A percentile compares a stretch with the other conserved stretches of the same genome.
Evolutionary conservation across 2,888 invertebrate genomes (phyloP).

Genomic region (Drosophila colorata): DNA sequence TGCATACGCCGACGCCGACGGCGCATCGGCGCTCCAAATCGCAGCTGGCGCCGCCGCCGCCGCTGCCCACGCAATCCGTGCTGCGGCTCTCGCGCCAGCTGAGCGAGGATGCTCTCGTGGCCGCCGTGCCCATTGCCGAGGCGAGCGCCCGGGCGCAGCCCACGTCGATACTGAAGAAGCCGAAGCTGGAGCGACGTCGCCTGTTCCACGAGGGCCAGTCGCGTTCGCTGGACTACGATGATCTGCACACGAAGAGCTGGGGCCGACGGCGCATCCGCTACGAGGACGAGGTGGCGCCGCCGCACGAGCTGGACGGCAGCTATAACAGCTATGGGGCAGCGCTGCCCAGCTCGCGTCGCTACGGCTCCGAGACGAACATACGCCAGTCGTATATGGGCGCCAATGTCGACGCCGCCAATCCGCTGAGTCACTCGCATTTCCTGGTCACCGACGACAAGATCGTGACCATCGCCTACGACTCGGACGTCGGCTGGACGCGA

Average conservation of each 20-base stretch:
- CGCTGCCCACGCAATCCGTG: slow-evolving; percentile 81
- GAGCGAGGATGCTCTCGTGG: slow-evolving; percentile 83
- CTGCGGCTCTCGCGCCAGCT: slow-evolving; percentile 80
- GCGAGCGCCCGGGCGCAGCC: slow-evolving; percentile 77
- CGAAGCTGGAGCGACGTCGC: slow-evolving; percentile 82
- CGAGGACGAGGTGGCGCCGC: slow-evolving; percentile 80
- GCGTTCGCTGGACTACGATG: slow-evolving; percentile 84
- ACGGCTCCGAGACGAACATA: slow-evolving; percentile 84
- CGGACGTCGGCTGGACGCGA: slow-evolving; percentile 85
- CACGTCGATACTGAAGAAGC: slow-evolving; percentile 83
- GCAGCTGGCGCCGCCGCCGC: slow-evolving; percentile 74
- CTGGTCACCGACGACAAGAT: slow-evolving; percentile 85
- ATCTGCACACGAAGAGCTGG: slow-evolving; percentile 84
- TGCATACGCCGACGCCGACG: slow-evolving; percentile 83
- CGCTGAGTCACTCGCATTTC: slow-evolving; percentile 85
- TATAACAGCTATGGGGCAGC: slow-evolving; percentile 32
- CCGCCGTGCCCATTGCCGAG: slow-evolving; percentile 83
- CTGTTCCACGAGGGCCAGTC: slow-evolving; percentile 83
- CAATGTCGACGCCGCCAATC: slow-evolving; percentile 80
- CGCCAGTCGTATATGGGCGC: slow-evolving; percentile 85
- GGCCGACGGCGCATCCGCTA: slow-evolving; percentile 84
- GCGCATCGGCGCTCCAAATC: slow-evolving; percentile 80
- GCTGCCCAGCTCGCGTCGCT: slow-evolving; percentile 70
- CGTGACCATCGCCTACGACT: slow-evolving; percentile 85
- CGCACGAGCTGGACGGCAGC: slow-evolving; percentile 16